Conservation (phyloP, 2,797 vertebrate genomes). For the Danio jaintianensis region DNA sequence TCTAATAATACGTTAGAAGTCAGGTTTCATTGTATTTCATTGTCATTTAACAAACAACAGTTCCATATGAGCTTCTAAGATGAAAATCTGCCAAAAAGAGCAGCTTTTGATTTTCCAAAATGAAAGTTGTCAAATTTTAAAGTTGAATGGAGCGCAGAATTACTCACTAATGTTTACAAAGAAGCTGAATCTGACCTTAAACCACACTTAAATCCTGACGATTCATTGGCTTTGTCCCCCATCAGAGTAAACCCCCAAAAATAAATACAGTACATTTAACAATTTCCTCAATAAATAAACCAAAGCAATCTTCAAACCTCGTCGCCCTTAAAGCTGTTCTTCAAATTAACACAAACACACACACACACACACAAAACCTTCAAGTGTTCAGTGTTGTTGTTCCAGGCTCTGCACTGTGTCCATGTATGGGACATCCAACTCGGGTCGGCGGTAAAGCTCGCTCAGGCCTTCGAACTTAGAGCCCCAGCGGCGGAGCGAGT, state of each 20-base stretch:
- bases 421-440: conserved; percentile 67
- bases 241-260: conserved; percentile 44
- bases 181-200: background rate
- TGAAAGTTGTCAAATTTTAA: too few relatives aligned
- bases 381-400: conserved; percentile 53
- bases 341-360: conserved; percentile 32
- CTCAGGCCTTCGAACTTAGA: conserved; percentile 83
- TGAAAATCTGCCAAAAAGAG: background rate
- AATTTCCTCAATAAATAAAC: conserved; percentile 67
- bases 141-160: conserved; percentile 2
- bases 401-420: conserved; percentile 66
- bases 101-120: background rate
- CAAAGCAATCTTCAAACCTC: conserved; percentile 12
- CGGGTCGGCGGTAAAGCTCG: conserved; percentile 78
- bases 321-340: conserved; percentile 59
- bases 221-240: conserved; percentile 59
- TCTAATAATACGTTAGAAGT: background rate
- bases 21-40: too few relatives aligned
- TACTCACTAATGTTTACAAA: background rate
- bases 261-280: conserved; percentile 64
- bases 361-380: background rate
- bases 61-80: background rate
- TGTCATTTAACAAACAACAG: too few relatives aligned
- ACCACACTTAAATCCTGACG: conserved; percentile 11
- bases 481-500: conserved; percentile 81